A percentile compares a stretch with the other conserved stretches of the same genome.
phyloP scores from a whole-genome alignment of 2,888 invertebrate species.

The Hermaeophaga mercurialis region DNA sequence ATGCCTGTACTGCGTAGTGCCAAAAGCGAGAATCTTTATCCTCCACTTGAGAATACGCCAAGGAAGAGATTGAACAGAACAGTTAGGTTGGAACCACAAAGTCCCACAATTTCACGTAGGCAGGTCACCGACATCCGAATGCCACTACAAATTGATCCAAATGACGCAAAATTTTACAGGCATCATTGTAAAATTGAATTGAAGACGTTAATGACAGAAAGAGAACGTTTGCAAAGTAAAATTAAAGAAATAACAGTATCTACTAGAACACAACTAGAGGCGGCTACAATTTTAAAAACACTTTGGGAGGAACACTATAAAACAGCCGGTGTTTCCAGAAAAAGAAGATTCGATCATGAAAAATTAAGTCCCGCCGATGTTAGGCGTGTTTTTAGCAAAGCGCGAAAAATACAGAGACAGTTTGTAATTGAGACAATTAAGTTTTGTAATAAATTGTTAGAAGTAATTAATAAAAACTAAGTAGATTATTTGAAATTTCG shows the following conservation, averaged over 20 bases:
- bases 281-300: conserved; percentile 28
- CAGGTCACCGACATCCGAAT: conserved; percentile 22
- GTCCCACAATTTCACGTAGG: conserved; percentile 17
- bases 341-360: too few relatives aligned
- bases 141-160: conserved; percentile 20
- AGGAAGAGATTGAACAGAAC: too few relatives aligned
- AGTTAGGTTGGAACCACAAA: conserved; percentile 22
- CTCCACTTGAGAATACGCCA: too few relatives aligned
- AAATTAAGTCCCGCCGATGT: too few relatives aligned
- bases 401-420: too few relatives aligned
- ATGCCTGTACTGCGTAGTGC: conserved; percentile 30
- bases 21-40: conserved; percentile 22
- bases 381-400: too few relatives aligned
- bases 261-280: conserved; percentile 8
- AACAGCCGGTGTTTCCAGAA: conserved; percentile 4
- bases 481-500: too few relatives aligned
- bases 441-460: too few relatives aligned
- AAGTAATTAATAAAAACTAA: too few relatives aligned
- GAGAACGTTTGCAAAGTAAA: conserved; percentile 18
- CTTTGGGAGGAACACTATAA: conserved; percentile 23
- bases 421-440: too few relatives aligned
- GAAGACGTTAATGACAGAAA: conserved; percentile 28
- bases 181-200: conserved; percentile 28
- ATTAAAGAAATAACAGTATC: conserved; percentile 8
- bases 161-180: conserved; percentile 29